These are phyloP conservation scores for Hiodon tergisus DNA, from an alignment of 2,113 vertebrate genomes.

Conservation along the genomic window DNA sequence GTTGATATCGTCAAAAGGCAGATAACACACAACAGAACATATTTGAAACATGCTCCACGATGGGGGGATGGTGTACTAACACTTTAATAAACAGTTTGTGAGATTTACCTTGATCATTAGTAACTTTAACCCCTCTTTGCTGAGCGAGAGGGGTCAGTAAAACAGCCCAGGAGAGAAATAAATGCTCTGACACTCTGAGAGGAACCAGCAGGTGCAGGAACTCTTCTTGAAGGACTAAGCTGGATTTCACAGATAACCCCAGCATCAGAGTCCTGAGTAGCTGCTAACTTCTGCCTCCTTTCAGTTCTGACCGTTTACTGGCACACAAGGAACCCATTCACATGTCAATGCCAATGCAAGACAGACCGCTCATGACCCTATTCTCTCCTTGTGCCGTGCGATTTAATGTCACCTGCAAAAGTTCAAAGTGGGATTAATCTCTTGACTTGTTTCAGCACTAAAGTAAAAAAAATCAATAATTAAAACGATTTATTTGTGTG, in stretches of 20 bases:
- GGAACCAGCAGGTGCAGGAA: slow-evolving; percentile 54
- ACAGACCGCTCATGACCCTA: not conserved
- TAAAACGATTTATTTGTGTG: too few relatives aligned
- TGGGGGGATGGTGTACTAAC: too few relatives aligned
- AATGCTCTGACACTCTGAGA: slow-evolving; percentile 58
- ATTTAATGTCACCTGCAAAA: too few relatives aligned
- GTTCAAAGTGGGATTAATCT: too few relatives aligned
- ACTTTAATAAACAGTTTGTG: slow-evolving; percentile 27
- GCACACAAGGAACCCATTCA: slow-evolving; percentile 21
- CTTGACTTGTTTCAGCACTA: too few relatives aligned
- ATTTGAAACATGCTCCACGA: too few relatives aligned
- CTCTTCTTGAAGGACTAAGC: slow-evolving; percentile 40
- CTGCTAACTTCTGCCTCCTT: slow-evolving; percentile 35
- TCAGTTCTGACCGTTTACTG: slow-evolving; percentile 22
- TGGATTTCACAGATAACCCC: slow-evolving; percentile 27
- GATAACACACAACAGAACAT: too few relatives aligned
- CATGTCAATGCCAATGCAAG: slow-evolving; percentile 22
- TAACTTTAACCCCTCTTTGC: slow-evolving; percentile 62
- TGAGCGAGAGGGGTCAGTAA: slow-evolving; percentile 72
- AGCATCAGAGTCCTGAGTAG: slow-evolving; percentile 24
- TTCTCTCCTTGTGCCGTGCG: not conserved
- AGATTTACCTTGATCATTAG: slow-evolving; percentile 65
- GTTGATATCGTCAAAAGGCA: too few relatives aligned
- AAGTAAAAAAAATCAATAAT: too few relatives aligned
- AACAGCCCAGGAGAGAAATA: slow-evolving; percentile 65